Percentiles rank a stretch among this genome's conserved stretches.
Conservation (phyloP, 2,888 invertebrate species). For the Corythucha ciliata region DNA sequence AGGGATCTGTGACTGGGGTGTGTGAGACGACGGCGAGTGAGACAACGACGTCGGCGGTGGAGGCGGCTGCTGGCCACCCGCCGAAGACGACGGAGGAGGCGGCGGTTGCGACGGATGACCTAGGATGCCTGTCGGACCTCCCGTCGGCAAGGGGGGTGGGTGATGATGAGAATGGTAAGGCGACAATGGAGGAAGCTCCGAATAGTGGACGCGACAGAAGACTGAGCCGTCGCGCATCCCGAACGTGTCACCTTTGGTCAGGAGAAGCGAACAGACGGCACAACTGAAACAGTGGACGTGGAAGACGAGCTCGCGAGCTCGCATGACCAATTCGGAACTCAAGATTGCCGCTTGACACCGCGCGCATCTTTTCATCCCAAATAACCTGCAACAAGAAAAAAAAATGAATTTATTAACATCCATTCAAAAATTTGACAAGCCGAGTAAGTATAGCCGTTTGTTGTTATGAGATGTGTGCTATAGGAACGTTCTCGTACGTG, state of each 20-base stretch:
- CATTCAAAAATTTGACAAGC: not conserved
- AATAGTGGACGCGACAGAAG: conserved; percentile 70
- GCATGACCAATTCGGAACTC: conserved; percentile 88
- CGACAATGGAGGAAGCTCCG: conserved; percentile 41
- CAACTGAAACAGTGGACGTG: conserved; percentile 94
- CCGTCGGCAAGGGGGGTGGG: no score
- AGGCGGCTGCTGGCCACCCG: no score
- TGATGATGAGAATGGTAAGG: no score
- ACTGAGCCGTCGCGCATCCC: conserved; percentile 82
- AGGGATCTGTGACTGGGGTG: no score
- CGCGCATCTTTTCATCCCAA: conserved; percentile 78
- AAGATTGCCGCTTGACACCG: conserved; percentile 82
- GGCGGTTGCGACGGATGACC: no score
- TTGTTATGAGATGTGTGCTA: no score
- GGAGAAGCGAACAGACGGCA: conserved; percentile 71
- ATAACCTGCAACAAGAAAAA: conserved; percentile 55
- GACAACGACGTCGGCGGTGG: conserved; percentile 22
- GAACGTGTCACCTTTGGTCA: conserved; percentile 91
- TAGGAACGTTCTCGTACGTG: no score
- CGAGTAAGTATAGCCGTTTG: no score
- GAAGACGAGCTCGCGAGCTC: conserved; percentile 83
- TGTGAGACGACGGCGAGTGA: conserved; percentile 17
- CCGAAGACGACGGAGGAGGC: conserved; percentile 42
- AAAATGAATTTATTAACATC: not conserved
- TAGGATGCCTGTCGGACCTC: conserved; percentile 19